Evolutionary conservation across 2,888 invertebrate genomes (phyloP).

Genomic region (Gnatocerus cornutus): DNA sequence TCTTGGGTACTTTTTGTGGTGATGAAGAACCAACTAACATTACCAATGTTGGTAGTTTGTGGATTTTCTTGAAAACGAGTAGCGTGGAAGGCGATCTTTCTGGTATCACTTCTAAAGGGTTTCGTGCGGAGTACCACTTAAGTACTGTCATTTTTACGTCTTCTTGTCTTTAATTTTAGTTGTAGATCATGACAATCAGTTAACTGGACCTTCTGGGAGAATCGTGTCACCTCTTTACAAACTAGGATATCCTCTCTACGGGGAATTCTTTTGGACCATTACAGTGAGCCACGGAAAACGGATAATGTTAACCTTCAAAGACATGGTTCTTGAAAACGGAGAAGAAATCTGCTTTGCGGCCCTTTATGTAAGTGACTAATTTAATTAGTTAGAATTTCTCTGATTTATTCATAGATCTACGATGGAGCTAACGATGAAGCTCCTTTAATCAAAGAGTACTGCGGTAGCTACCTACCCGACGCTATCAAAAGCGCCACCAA

Average conservation of each 20-base stretch:
- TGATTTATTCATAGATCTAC: conserved; percentile 73
- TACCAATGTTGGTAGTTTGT: conserved; percentile 76
- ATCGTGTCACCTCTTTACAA: conserved; percentile 89
- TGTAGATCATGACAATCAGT: conserved; percentile 79
- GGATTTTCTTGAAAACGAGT: conserved; percentile 85
- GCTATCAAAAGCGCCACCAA: conserved; percentile 79
- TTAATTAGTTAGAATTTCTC: conserved; percentile 1
- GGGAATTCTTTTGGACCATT: conserved; percentile 81
- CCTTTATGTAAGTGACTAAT: conserved; percentile 9
- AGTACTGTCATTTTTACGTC: conserved; percentile 73
- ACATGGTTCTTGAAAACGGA: conserved; percentile 68
- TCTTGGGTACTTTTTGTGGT: conserved; percentile 87
- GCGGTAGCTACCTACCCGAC: conserved; percentile 73
- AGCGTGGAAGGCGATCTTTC: conserved; percentile 15
- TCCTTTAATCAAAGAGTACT: conserved; percentile 73
- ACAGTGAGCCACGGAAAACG: conserved; percentile 73
- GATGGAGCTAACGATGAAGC: conserved; percentile 84
- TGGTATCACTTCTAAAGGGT: no score
- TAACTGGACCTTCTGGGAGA: conserved; percentile 79
- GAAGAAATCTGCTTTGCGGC: conserved; percentile 58
- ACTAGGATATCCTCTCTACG: conserved; percentile 67
- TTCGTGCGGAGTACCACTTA: conserved; percentile 79
- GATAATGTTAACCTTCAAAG: conserved; percentile 74
- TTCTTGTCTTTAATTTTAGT: not conserved
- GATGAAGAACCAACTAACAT: conserved; percentile 76